Percentiles rank a stretch among this genome's conserved stretches.
Evolutionary conservation across 2,888 invertebrate genomes (phyloP).

Genomic region (Agrochola litura): DNA sequence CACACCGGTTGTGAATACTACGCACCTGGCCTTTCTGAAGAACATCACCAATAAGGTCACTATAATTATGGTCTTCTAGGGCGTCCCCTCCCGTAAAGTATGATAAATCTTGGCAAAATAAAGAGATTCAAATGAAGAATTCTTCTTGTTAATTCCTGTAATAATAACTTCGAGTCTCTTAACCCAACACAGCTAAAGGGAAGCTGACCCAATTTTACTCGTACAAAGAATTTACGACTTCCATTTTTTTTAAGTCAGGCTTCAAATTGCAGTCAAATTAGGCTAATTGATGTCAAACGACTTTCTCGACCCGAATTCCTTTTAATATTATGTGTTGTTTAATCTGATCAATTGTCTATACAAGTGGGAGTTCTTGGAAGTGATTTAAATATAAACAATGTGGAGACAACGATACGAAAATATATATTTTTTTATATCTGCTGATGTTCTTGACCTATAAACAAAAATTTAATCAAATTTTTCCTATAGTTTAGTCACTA

Average conservation of each 20-base stretch:
- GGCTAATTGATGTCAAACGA: slow-evolving; percentile 44
- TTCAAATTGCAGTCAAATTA: slow-evolving; percentile 26
- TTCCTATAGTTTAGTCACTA: too few relatives aligned
- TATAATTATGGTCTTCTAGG: not conserved
- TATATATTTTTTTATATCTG: too few relatives aligned
- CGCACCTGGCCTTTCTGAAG: not conserved
- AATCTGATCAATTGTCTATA: slow-evolving; percentile 24
- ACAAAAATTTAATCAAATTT: too few relatives aligned
- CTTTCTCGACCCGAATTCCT: slow-evolving; percentile 30
- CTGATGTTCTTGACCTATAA: too few relatives aligned
- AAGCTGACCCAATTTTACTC: slow-evolving; percentile 39
- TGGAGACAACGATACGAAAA: too few relatives aligned
- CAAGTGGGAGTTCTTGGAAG: slow-evolving; percentile 16
- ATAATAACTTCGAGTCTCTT: slow-evolving; percentile 12
- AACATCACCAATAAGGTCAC: not conserved
- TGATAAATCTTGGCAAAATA: not conserved
- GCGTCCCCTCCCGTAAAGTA: not conserved
- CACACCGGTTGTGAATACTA: not conserved
- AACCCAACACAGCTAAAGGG: not conserved
- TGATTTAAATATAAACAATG: slow-evolving; percentile 14
- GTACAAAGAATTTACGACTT: slow-evolving; percentile 13
- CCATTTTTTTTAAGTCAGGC: slow-evolving; percentile 33
- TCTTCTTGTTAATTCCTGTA: not conserved
- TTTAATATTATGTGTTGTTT: slow-evolving; percentile 12
- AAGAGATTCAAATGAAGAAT: slow-evolving; percentile 2